Percentiles rank a stretch among this genome's conserved stretches.
These are phyloP conservation scores for Mystacides longicornis DNA, from an alignment of 2,888 invertebrate species.

Conservation along the genomic window DNA sequence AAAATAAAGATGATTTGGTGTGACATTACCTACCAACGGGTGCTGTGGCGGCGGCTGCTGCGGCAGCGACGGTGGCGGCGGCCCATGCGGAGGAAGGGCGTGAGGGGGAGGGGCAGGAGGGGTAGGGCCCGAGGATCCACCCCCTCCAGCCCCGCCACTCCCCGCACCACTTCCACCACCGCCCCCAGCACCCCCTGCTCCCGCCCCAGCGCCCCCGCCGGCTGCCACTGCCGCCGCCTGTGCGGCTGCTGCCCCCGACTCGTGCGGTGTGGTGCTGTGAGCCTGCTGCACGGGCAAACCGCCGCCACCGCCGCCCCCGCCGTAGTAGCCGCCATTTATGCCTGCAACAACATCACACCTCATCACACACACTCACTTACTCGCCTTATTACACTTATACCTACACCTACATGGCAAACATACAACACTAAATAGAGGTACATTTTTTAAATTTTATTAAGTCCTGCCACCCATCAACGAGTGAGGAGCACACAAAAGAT, in stretches of 20 bases:
- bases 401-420: not conserved
- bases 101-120: conserved; percentile 41
- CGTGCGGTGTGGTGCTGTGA: conserved; percentile 80
- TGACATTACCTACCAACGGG: conserved; percentile 35
- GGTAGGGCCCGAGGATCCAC: conserved; percentile 36
- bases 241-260: conserved; percentile 50
- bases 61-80: conserved; percentile 22
- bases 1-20: not conserved
- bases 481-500: too few species aligned
- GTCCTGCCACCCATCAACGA: too few species aligned
- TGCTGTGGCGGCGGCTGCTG: conserved; percentile 23
- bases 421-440: too few species aligned
- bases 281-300: conserved; percentile 77
- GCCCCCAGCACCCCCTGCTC: conserved; percentile 64
- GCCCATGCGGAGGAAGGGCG: conserved; percentile 22
- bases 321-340: conserved; percentile 26
- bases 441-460: too few species aligned
- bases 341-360: conserved; percentile 27
- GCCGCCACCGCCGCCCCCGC: conserved; percentile 40
- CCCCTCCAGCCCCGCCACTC: conserved; percentile 32
- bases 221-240: conserved; percentile 34
- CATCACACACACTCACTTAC: not conserved
- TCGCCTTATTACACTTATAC: not conserved
- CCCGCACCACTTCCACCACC: conserved; percentile 57
- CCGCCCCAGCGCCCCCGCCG: conserved; percentile 38